Conservation (phyloP, 2,888 invertebrate genomes). For the Sisyra nigra region DNA sequence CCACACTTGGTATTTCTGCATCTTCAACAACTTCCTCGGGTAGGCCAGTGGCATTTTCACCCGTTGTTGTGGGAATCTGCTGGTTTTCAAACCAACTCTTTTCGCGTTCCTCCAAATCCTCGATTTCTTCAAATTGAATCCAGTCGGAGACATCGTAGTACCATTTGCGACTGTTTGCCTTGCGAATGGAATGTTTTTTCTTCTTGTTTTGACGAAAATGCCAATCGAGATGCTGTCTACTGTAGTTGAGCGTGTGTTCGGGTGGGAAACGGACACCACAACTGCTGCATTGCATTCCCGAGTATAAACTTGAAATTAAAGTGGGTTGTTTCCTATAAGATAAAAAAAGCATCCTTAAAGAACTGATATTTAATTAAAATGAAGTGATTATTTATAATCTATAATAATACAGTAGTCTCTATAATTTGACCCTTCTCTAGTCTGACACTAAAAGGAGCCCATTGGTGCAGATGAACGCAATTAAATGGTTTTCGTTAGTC, state of each 20-base stretch:
- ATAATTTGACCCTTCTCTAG: no score
- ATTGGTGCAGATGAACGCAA: no score
- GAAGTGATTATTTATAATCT: conserved; percentile 6
- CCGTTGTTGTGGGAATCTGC: conserved; percentile 34
- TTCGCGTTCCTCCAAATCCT: conserved; percentile 79
- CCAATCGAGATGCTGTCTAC: conserved; percentile 94
- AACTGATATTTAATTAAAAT: no score
- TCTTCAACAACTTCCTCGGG: conserved; percentile 39
- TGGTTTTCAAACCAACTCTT: conserved; percentile 79
- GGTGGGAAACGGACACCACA: conserved; percentile 91
- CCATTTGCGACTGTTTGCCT: conserved; percentile 76
- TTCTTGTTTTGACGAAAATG: conserved; percentile 90
- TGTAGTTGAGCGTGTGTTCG: conserved; percentile 77
- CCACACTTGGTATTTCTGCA: conserved; percentile 50
- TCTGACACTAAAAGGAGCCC: no score
- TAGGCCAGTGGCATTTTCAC: conserved; percentile 34
- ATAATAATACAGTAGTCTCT: not conserved
- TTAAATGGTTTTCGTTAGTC: no score
- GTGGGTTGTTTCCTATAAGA: conserved; percentile 50
- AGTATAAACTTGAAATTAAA: conserved; percentile 55
- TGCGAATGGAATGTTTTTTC: conserved; percentile 69
- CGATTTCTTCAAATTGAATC: conserved; percentile 88
- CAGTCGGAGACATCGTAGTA: conserved; percentile 82
- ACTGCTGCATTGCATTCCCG: conserved; percentile 90
- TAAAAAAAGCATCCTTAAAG: no score